Evolutionary conservation across 1,140 invertebrate species (phyloP).

Genomic region (Drosophila paulistorum): DNA sequence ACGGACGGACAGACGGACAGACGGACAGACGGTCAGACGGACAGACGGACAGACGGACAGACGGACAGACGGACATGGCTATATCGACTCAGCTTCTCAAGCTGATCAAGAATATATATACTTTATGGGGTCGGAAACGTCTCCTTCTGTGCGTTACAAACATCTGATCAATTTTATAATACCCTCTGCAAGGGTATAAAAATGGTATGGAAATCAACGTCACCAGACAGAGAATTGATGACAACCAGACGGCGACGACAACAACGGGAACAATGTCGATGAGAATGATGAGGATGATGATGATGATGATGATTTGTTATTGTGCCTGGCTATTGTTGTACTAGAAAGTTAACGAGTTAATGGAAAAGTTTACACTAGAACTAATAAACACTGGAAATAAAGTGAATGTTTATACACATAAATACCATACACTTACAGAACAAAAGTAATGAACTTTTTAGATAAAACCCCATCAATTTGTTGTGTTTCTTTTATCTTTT

Average conservation of each 20-base stretch:
- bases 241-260: slow-evolving; percentile 8
- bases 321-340: slow-evolving; percentile 16
- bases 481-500: too few relatives aligned
- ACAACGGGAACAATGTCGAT: not conserved
- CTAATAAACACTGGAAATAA: slow-evolving; percentile 13
- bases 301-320: slow-evolving; percentile 8
- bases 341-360: slow-evolving; percentile 30
- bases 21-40: too few relatives aligned
- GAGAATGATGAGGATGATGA: not conserved
- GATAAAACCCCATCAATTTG: too few relatives aligned
- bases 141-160: too few relatives aligned
- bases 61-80: too few relatives aligned
- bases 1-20: too few relatives aligned
- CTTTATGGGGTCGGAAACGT: too few relatives aligned
- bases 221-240: slow-evolving; percentile 21
- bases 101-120: too few relatives aligned
- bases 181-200: too few relatives aligned
- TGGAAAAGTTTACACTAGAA: slow-evolving; percentile 27
- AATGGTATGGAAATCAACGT: not conserved
- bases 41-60: too few relatives aligned
- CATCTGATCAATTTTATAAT: too few relatives aligned
- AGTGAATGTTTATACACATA: slow-evolving; percentile 1
- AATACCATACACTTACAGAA: not conserved
- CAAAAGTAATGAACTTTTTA: not conserved
- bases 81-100: too few relatives aligned